These are phyloP conservation scores for Cephalotes varians DNA, from an alignment of 2,888 invertebrate genomes.

Conservation along the genomic window DNA sequence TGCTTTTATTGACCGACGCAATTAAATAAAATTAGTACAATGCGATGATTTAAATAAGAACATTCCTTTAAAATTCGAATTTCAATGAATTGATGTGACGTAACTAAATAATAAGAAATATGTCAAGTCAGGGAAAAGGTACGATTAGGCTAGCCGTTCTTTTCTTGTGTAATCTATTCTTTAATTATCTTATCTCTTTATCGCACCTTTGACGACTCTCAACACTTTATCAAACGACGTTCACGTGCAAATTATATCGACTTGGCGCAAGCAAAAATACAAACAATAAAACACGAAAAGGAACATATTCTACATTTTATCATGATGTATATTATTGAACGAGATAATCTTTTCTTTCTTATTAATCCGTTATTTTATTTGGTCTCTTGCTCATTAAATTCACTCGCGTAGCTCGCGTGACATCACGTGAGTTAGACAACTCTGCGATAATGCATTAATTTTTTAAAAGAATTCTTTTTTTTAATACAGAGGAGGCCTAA, in stretches of 20 bases:
- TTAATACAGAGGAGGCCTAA: neutral
- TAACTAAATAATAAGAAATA: neutral
- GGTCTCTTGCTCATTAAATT: neutral
- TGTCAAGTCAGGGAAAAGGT: neutral
- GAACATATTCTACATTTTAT: neutral
- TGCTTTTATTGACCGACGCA: neutral
- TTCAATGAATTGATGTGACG: neutral
- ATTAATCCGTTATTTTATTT: conserved; percentile 3
- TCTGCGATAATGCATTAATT: neutral
- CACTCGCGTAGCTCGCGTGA: neutral
- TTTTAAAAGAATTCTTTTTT: neutral
- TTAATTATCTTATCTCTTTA: conserved; percentile 55
- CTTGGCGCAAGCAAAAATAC: neutral
- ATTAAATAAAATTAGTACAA: neutral
- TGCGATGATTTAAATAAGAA: neutral
- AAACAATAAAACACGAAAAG: neutral
- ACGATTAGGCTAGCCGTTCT: neutral
- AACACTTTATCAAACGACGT: neutral
- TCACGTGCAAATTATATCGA: conserved; percentile 11
- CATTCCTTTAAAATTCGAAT: neutral
- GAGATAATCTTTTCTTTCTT: neutral
- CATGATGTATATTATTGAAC: neutral
- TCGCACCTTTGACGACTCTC: conserved; percentile 15
- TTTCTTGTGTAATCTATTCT: conserved; percentile 34
- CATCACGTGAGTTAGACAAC: neutral